These are phyloP conservation scores for Calameuta pallipes DNA, from an alignment of 2,888 invertebrate species.

Conservation along the genomic window DNA sequence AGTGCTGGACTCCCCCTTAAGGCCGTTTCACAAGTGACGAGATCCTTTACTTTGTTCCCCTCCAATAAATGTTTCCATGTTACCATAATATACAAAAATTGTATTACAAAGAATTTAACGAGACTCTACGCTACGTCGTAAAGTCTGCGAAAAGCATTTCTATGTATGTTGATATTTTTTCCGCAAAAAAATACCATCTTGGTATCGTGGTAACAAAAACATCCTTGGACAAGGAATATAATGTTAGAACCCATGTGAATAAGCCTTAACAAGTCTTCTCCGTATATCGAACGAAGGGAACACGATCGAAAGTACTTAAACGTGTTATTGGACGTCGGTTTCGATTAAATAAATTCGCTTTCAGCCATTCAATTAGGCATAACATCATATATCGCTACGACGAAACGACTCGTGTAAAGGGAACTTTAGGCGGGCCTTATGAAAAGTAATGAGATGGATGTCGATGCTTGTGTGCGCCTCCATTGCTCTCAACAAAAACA, in stretches of 20 bases:
- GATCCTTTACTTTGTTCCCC: not conserved
- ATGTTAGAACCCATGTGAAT: not conserved
- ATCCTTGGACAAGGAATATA: not conserved
- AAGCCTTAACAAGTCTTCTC: not conserved
- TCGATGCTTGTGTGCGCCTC: conserved; percentile 25
- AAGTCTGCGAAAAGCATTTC: not conserved
- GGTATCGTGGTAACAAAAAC: not conserved
- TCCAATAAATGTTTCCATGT: not conserved
- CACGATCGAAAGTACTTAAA: not conserved
- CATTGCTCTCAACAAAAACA: conserved; percentile 46
- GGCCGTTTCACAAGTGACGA: conserved; percentile 2
- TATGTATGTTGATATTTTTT: not conserved
- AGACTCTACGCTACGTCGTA: not conserved
- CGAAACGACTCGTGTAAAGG: not conserved
- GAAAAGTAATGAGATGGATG: conserved; percentile 28
- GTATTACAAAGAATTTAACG: not conserved
- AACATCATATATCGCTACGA: not conserved
- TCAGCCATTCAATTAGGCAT: not conserved
- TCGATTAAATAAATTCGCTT: not conserved
- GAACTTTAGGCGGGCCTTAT: conserved; percentile 1
- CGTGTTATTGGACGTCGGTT: not conserved
- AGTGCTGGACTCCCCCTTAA: not conserved
- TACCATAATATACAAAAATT: not conserved
- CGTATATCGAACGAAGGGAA: not conserved
- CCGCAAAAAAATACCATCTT: not conserved